These are phyloP conservation scores for Tenthredo amoena DNA, from an alignment of 2,888 invertebrate genomes.

Conservation along the genomic window DNA sequence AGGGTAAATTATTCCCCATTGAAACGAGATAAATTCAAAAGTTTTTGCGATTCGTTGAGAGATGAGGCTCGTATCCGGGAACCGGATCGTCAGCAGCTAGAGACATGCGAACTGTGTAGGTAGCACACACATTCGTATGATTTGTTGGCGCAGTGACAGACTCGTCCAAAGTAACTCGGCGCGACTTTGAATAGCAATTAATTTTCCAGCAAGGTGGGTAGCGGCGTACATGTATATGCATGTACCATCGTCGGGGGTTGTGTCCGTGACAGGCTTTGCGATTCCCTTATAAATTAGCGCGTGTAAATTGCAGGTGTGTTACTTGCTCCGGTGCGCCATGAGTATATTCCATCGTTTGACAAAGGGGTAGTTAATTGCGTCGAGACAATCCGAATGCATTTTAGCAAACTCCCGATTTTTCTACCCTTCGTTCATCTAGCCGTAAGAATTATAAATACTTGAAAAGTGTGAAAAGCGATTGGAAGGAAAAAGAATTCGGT, in stretches of 20 bases:
- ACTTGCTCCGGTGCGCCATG: background rate
- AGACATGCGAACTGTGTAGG: background rate
- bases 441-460: no score
- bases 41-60: background rate
- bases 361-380: slow-evolving; percentile 30
- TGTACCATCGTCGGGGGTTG: background rate
- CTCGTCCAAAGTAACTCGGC: slow-evolving; percentile 17
- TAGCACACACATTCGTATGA: background rate
- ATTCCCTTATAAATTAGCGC: slow-evolving; percentile 47
- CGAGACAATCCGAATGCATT: background rate
- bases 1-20: no score
- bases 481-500: background rate
- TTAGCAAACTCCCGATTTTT: background rate
- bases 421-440: background rate
- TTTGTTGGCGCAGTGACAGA: slow-evolving; percentile 10
- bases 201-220: slow-evolving; percentile 7
- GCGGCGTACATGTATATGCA: background rate
- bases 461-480: no score
- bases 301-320: slow-evolving; percentile 35
- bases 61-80: background rate
- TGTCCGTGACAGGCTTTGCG: slow-evolving; percentile 46
- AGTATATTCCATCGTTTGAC: background rate
- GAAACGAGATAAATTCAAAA: background rate
- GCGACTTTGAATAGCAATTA: slow-evolving; percentile 47
- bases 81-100: background rate